A percentile compares a stretch with the other conserved stretches of the same genome.
phyloP scores from a whole-genome alignment of 1,140 invertebrate species.

The Cotesia glomerata region DNA sequence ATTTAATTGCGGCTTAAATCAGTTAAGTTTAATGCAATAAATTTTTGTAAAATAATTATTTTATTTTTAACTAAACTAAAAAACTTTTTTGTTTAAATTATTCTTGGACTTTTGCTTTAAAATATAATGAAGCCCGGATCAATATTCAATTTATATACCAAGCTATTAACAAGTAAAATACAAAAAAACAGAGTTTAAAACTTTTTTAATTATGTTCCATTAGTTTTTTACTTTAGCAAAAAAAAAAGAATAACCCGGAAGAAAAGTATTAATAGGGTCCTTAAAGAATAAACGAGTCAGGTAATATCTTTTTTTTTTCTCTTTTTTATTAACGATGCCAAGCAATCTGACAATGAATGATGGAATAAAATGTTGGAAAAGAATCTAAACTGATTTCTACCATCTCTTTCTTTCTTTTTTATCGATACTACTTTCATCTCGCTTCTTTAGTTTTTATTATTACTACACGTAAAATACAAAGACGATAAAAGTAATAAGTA shows the following conservation, averaged over 20 bases:
- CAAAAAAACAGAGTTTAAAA: not conserved
- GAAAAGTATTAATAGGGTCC: slow-evolving; percentile 20
- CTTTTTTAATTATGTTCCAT: not conserved
- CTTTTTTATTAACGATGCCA: not conserved
- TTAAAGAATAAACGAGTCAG: slow-evolving; percentile 12
- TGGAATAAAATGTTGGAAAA: not conserved
- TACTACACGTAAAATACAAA: too few species aligned
- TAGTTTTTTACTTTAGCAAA: not conserved
- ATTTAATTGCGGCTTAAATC: too few species aligned
- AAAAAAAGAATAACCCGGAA: not conserved
- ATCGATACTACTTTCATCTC: too few species aligned
- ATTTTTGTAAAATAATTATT: too few species aligned
- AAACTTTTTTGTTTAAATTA: too few species aligned
- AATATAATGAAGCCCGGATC: not conserved
- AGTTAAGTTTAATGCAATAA: too few species aligned
- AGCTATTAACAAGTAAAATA: not conserved
- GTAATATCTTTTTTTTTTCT: slow-evolving; percentile 12
- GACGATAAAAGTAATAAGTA: too few species aligned
- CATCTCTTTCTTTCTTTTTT: too few species aligned
- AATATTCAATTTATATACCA: not conserved
- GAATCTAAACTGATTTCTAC: too few species aligned
- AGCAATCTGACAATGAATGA: not conserved
- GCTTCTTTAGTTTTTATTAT: too few species aligned
- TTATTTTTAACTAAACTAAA: too few species aligned
- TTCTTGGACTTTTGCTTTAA: too few species aligned